Conservation (phyloP, 1,140 invertebrate genomes). For the Liolophura sinensis region DNA sequence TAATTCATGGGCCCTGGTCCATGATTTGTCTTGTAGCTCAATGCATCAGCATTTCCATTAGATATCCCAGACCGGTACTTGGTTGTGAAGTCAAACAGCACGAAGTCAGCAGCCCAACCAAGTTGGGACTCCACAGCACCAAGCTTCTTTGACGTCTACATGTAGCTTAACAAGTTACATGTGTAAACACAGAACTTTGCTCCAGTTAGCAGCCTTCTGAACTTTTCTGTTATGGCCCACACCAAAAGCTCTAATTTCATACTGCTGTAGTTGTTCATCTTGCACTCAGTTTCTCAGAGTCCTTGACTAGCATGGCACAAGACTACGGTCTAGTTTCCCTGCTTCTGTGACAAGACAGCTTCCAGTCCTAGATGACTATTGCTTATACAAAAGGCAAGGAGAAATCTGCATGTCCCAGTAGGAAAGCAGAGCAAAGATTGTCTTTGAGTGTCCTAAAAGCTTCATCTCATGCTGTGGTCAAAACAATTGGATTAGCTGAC, state of each 20-base stretch:
- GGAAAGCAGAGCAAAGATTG: too few species aligned
- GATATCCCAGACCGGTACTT: slow-evolving; percentile 2
- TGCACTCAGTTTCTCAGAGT: slow-evolving; percentile 18
- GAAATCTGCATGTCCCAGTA: too few species aligned
- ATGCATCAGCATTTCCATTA: slow-evolving; percentile 3
- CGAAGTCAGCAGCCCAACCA: slow-evolving; percentile 25
- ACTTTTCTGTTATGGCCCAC: slow-evolving; percentile 27
- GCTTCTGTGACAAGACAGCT: neutral
- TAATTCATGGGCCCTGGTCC: neutral
- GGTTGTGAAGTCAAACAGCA: slow-evolving; percentile 1
- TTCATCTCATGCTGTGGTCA: too few species aligned
- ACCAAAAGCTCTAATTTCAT: slow-evolving; percentile 26
- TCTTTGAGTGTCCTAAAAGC: too few species aligned
- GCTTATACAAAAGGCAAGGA: too few species aligned
- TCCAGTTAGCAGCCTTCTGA: slow-evolving; percentile 15
- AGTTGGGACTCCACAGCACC: slow-evolving; percentile 24
- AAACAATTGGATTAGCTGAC: too few species aligned
- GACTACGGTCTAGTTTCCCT: slow-evolving; percentile 2
- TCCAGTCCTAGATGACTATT: too few species aligned
- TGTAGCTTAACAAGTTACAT: slow-evolving; percentile 22
- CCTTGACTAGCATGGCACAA: slow-evolving; percentile 14
- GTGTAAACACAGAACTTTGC: slow-evolving; percentile 25
- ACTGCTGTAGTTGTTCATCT: slow-evolving; percentile 25
- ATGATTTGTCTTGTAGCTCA: neutral
- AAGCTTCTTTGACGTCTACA: slow-evolving; percentile 23